Conservation (phyloP, 2,797 vertebrate genomes). For the Chiroxiphia lanceolata region DNA sequence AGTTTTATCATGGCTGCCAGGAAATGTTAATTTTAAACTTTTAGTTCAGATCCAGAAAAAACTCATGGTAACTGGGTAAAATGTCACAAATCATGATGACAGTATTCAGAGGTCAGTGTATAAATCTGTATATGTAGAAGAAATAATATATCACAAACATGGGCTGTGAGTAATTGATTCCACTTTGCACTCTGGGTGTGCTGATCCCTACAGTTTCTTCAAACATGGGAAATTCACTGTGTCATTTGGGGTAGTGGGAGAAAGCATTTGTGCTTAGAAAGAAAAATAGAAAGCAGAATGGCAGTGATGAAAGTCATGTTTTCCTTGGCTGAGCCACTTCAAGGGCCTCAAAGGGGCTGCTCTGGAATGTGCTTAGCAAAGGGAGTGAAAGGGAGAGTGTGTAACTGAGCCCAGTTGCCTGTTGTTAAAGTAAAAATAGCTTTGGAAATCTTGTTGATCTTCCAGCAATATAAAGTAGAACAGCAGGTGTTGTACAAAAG, state of each 20-base stretch:
- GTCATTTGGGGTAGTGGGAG: background rate
- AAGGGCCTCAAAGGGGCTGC: slow-evolving; percentile 60
- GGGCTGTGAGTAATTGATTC: background rate
- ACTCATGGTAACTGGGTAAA: background rate
- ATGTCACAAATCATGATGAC: background rate
- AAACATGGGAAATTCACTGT: background rate
- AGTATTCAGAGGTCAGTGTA: background rate
- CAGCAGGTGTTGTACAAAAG: slow-evolving; percentile 62
- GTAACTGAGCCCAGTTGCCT: background rate
- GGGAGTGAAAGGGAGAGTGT: slow-evolving; percentile 55
- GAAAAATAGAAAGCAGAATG: slow-evolving; percentile 53
- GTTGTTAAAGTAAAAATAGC: slow-evolving; percentile 59
- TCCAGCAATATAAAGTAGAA: slow-evolving; percentile 16
- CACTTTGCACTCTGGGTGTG: background rate
- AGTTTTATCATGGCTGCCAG: background rate
- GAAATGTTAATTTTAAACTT: background rate
- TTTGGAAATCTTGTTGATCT: slow-evolving; percentile 34
- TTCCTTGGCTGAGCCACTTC: slow-evolving; percentile 48
- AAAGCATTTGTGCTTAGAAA: slow-evolving; percentile 29
- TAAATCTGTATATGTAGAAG: background rate
- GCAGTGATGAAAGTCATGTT: slow-evolving; percentile 48
- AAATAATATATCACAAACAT: background rate
- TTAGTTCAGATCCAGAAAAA: background rate
- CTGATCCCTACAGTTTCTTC: background rate
- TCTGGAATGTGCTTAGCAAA: slow-evolving; percentile 56